A percentile compares a stretch with the other conserved stretches of the same genome.
Evolutionary conservation across 2,113 vertebrate genomes (phyloP).

Genomic region (Colistium nudipinnis): DNA sequence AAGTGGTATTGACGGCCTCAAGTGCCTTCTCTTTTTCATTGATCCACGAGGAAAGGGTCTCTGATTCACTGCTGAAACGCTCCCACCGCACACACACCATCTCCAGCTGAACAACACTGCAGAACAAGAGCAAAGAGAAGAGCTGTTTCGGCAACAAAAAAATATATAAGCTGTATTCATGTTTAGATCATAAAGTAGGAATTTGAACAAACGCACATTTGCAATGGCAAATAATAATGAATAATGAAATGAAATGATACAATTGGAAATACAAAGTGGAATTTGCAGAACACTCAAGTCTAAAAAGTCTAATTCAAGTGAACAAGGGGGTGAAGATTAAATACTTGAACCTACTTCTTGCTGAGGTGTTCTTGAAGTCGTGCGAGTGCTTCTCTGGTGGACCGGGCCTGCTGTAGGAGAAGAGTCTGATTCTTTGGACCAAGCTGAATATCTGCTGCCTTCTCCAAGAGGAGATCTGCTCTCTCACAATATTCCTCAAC

Average conservation of each 20-base stretch:
- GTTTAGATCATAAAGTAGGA: neutral
- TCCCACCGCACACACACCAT: constrained; percentile 90
- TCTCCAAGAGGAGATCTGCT: constrained; percentile 87
- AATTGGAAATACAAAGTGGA: neutral
- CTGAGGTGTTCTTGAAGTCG: constrained; percentile 86
- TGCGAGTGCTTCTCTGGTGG: constrained; percentile 85
- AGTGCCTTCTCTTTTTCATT: constrained; percentile 88
- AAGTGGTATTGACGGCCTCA: constrained; percentile 78
- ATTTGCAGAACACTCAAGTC: neutral
- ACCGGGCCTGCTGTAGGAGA: constrained; percentile 87
- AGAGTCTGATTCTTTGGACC: constrained; percentile 85
- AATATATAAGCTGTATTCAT: too few relatives aligned
- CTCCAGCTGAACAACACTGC: constrained; percentile 91
- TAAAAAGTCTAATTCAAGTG: neutral
- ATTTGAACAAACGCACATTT: too few relatives aligned
- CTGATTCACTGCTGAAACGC: constrained; percentile 87
- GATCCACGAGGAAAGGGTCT: constrained; percentile 89
- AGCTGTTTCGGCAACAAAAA: too few relatives aligned
- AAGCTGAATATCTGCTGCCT: constrained; percentile 87
- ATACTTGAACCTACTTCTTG: constrained; percentile 85
- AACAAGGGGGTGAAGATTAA: neutral
- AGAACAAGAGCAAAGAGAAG: constrained; percentile 34
- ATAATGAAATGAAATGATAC: too few relatives aligned
- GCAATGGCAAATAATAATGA: too few relatives aligned
- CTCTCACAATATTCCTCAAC: constrained; percentile 81